These are phyloP conservation scores for Leucophenga montana DNA, from an alignment of 2,888 invertebrate genomes.

Conservation along the genomic window DNA sequence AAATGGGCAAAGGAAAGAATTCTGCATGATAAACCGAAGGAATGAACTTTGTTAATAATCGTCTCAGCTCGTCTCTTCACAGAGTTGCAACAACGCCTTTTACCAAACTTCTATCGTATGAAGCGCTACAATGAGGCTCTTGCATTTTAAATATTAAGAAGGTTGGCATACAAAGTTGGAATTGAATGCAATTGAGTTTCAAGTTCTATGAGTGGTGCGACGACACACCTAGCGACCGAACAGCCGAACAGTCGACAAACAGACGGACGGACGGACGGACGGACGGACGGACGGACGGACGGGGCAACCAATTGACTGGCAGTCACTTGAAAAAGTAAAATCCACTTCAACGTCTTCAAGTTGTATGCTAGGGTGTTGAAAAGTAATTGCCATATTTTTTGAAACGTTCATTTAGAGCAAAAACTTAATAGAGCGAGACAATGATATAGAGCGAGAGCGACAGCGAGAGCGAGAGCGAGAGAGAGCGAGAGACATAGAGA, in stretches of 20 bases:
- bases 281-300: no score
- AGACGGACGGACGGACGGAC: not conserved
- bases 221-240: not conserved
- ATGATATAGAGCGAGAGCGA: not conserved
- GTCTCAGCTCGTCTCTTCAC: no score
- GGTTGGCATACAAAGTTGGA: not conserved
- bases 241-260: not conserved
- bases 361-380: conserved; percentile 10
- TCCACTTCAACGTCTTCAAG: no score
- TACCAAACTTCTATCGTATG: not conserved
- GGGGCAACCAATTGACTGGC: no score
- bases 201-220: not conserved
- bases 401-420: conserved; percentile 6
- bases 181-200: conserved; percentile 13
- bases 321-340: no score
- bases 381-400: conserved; percentile 18
- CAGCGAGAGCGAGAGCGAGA: no score
- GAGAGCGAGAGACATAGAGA: no score
- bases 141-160: conserved; percentile 16
- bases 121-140: not conserved
- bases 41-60: conserved; percentile 36
- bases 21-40: conserved; percentile 34
- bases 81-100: not conserved
- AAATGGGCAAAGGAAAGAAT: conserved; percentile 47
- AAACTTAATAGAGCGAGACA: no score